Evolutionary conservation across 2,888 invertebrate species (phyloP).

Genomic region (Trissolcus japonicus): DNA sequence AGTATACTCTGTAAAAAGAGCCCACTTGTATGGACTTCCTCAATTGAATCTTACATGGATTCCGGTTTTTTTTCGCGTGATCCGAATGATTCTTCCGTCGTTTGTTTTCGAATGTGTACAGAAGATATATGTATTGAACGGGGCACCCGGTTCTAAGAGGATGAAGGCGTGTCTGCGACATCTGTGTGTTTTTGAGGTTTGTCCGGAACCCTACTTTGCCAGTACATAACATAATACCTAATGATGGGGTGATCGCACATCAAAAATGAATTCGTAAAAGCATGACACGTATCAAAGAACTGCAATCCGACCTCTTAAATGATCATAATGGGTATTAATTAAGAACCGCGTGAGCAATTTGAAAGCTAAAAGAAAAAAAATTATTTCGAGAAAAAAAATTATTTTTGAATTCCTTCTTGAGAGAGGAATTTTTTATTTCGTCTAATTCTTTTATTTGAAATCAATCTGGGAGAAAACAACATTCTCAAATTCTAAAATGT

Average conservation of each 20-base stretch:
- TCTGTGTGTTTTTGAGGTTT: constrained; percentile 67
- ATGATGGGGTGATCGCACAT: constrained; percentile 67
- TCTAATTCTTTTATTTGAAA: too few species aligned
- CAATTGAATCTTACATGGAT: constrained; percentile 37
- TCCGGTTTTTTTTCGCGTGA: constrained; percentile 58
- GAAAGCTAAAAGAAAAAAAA: constrained; percentile 30
- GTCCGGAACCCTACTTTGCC: constrained; percentile 57
- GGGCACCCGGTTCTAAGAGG: constrained; percentile 63
- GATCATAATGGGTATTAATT: constrained; percentile 53
- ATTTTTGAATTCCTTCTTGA: too few species aligned
- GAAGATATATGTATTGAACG: constrained; percentile 32
- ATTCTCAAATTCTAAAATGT: too few species aligned
- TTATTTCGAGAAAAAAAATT: too few species aligned
- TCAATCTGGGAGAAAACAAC: too few species aligned
- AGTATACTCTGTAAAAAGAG: constrained; percentile 24
- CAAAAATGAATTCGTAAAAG: constrained; percentile 57
- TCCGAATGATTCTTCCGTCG: constrained; percentile 58
- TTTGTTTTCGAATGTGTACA: constrained; percentile 56
- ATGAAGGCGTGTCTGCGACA: constrained; percentile 70
- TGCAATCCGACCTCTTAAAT: constrained; percentile 56
- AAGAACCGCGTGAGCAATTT: constrained; percentile 55
- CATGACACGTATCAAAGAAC: constrained; percentile 58
- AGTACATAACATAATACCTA: constrained; percentile 70
- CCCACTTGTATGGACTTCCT: constrained; percentile 53
- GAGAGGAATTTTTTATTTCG: too few species aligned